Evolutionary conservation across 2,888 invertebrate species (phyloP), one percentile per base, ranked within the genome.

Genomic region (Cynaeus angustus): DNA sequence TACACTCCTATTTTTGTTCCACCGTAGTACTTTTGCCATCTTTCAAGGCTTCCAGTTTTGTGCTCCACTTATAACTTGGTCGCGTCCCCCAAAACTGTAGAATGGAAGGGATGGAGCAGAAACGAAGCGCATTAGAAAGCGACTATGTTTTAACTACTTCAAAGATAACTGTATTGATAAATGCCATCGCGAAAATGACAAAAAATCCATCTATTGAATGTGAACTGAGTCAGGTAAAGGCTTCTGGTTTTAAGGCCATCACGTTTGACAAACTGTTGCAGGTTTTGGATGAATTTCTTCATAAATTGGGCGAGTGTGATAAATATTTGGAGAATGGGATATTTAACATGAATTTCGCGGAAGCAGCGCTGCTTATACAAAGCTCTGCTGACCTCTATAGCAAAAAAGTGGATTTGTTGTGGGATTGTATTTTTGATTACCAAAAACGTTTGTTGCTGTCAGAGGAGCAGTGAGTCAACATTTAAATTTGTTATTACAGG

Each of bases 351-450:
- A 93, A 93, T 84, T 94, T 93, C 86, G 88, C 91, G 0, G 92
- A 94, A 85, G 90, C 93, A 67, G 94, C 93, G n/a, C 83, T 94
- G 75, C 85, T 95, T 70, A 83, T 95, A 74, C 93, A 94, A 85
- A 91, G 91, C 80, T 91, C 92, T 12, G 89, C 90, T 13, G 86
- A 87, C 79, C 89, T 93, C 55, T 95, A 93, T 84, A 88, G 89
- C 41, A 90, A 90, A 80, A 91, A 93, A 86, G 91, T 95, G 16
- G 94, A 95, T 73, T 70, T 83, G 46, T 68, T 85, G 13, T 84
- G 83, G 82, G 81, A 84, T 65, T 72, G 74, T 10, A 69, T 83
- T 8, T 75, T 83, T 16, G 78, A 81, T 26, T 80, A 79, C 41
- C 83, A 82, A 28, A 80, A 81, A 21, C 74, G 79, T 8, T 73